Conservation (phyloP, 2,888 invertebrate genomes). For the Metalampra italica region DNA sequence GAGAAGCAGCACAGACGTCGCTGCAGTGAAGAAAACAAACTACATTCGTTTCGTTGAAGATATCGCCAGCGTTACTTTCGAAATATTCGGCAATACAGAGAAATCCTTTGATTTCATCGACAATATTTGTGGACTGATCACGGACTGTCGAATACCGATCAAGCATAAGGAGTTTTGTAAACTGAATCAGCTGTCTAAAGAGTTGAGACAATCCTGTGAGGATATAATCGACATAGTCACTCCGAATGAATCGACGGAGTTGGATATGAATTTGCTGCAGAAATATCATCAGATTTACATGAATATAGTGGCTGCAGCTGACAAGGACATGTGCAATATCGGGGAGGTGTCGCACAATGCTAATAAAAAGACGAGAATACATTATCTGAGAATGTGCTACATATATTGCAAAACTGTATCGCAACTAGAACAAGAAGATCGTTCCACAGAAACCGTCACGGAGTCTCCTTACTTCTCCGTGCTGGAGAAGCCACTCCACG, state of each 20-base stretch:
- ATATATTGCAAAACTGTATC: slow-evolving; percentile 79
- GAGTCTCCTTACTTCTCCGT: slow-evolving; percentile 72
- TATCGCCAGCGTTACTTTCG: slow-evolving; percentile 68
- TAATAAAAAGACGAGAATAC: slow-evolving; percentile 56
- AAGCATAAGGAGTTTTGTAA: slow-evolving; percentile 72
- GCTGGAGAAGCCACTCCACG: slow-evolving; percentile 74
- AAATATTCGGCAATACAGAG: slow-evolving; percentile 69
- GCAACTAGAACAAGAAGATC: slow-evolving; percentile 64
- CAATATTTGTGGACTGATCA: slow-evolving; percentile 62
- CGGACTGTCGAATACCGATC: slow-evolving; percentile 67
- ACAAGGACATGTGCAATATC: slow-evolving; percentile 66
- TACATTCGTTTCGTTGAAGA: slow-evolving; percentile 71
- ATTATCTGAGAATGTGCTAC: slow-evolving; percentile 75
- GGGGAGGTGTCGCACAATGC: slow-evolving; percentile 56
- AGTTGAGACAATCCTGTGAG: slow-evolving; percentile 67
- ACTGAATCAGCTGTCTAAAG: slow-evolving; percentile 64
- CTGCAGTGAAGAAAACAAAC: slow-evolving; percentile 65
- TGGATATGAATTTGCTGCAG: slow-evolving; percentile 54
- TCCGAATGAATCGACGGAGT: slow-evolving; percentile 30
- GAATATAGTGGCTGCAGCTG: slow-evolving; percentile 69
- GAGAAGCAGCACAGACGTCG: slow-evolving; percentile 56
- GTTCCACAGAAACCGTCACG: slow-evolving; percentile 34
- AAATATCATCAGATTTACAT: slow-evolving; percentile 72
- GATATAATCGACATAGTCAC: slow-evolving; percentile 60
- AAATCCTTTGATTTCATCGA: slow-evolving; percentile 65